Conservation (phyloP, 2,888 invertebrate species). For the Hydrotaea diabolus region DNA sequence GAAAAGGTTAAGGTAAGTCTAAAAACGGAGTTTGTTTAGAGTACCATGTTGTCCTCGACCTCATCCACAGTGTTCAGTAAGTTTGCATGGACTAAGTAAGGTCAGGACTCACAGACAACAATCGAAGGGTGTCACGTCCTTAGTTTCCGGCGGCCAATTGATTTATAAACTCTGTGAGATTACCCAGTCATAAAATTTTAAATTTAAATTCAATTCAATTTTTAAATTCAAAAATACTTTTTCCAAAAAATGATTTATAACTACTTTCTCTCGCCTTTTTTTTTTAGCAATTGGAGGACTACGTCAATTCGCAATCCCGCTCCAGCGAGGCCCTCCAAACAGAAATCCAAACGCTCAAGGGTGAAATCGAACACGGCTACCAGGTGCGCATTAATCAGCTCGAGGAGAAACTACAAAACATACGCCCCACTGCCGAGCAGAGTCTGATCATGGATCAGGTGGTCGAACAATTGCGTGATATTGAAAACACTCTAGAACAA, state of each 20-base stretch:
- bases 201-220: no score
- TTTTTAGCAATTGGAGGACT: slow-evolving; percentile 76
- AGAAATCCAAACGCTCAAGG: slow-evolving; percentile 78
- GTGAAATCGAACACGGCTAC: slow-evolving; percentile 77
- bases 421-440: slow-evolving; percentile 81
- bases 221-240: no score
- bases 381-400: slow-evolving; percentile 76
- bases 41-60: no score
- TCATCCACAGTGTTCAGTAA: no score
- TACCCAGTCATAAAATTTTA: no score
- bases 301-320: slow-evolving; percentile 75
- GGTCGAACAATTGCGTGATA: slow-evolving; percentile 83
- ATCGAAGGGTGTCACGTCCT: no score
- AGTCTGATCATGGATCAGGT: slow-evolving; percentile 81
- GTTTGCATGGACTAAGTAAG: no score
- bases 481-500: slow-evolving; percentile 86
- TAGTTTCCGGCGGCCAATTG: no score
- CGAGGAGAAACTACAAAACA: slow-evolving; percentile 82
- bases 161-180: no score
- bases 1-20: slow-evolving; percentile 81
- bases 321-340: slow-evolving; percentile 78
- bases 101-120: no score
- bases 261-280: not conserved
- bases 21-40: no score
- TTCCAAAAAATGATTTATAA: no score